Percentiles rank a stretch among this genome's conserved stretches.
Evolutionary conservation across 1,140 invertebrate genomes (phyloP).

Genomic region (Zaprionus davidi): DNA sequence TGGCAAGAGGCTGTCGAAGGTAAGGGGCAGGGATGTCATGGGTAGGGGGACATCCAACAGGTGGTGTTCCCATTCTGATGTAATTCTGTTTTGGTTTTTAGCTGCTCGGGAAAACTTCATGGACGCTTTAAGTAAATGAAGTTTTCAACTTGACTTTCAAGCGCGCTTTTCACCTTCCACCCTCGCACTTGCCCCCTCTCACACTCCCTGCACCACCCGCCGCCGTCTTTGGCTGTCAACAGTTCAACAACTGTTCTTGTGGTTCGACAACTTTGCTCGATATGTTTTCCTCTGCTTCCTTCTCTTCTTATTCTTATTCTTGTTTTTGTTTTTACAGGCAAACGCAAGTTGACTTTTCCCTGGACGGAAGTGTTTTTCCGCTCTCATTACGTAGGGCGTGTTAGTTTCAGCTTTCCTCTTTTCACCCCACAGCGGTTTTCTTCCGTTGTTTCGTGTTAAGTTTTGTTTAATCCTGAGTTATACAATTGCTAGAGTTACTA

Average conservation of each 20-base stretch:
- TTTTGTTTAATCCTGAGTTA: neutral
- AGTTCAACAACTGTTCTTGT: conserved; percentile 13
- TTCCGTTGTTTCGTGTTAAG: neutral
- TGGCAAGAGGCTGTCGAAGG: neutral
- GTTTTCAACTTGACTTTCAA: conserved; percentile 62
- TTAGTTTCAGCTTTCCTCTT: neutral
- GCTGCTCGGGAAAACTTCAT: conserved; percentile 21
- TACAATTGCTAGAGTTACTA: no score
- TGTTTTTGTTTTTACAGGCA: conserved; percentile 14
- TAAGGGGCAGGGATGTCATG: neutral
- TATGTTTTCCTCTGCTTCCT: conserved; percentile 1
- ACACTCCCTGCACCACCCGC: neutral
- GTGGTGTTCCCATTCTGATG: conserved; percentile 34
- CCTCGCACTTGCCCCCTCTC: neutral
- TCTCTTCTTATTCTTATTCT: neutral
- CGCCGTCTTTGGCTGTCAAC: neutral
- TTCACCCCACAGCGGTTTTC: neutral
- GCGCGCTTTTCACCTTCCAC: conserved; percentile 23
- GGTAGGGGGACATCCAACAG: conserved; percentile 51
- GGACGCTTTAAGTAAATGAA: conserved; percentile 55
- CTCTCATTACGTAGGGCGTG: neutral
- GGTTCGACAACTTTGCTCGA: conserved; percentile 21
- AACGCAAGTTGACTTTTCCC: conserved; percentile 15
- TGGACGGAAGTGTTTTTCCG: conserved; percentile 21
- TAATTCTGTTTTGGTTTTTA: conserved; percentile 29